phyloP scores from a whole-genome alignment of 2,797 vertebrate species.

The Serranus cabrilla region DNA sequence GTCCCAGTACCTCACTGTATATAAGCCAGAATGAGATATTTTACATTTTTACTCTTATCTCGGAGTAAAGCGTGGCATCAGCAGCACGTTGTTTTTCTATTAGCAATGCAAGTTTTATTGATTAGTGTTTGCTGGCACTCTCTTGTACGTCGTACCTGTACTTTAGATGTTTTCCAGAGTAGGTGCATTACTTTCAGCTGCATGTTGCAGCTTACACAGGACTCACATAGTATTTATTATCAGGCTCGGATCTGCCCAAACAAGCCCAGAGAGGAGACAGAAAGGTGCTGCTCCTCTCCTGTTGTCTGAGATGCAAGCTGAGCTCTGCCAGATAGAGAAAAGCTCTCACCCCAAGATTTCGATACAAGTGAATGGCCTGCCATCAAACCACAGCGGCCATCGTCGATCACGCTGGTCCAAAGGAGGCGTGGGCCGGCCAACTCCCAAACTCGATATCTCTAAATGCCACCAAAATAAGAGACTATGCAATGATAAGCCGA shows the following conservation, averaged over 20 bases:
- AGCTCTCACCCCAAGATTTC: constrained; percentile 25
- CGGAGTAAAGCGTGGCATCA: constrained; percentile 46
- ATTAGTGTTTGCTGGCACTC: constrained; percentile 55
- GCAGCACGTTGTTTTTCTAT: constrained; percentile 50
- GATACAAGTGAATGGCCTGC: constrained; percentile 17
- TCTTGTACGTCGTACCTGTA: constrained; percentile 16
- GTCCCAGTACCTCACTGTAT: constrained; percentile 45
- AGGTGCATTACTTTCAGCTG: constrained; percentile 40
- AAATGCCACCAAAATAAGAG: constrained; percentile 28
- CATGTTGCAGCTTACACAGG: constrained; percentile 36
- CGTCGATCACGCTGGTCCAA: constrained; percentile 17
- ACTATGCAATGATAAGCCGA: constrained; percentile 9
- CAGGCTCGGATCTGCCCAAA: constrained; percentile 59
- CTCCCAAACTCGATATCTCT: constrained; percentile 21
- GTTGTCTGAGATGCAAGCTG: constrained; percentile 39
- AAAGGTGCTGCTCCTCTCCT: constrained; percentile 38
- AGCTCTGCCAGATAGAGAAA: constrained; percentile 34
- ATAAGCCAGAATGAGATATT: constrained; percentile 32
- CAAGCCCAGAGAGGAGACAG: constrained; percentile 55
- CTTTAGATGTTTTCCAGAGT: constrained; percentile 46
- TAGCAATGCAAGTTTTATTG: constrained; percentile 58
- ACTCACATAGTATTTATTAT: constrained; percentile 61
- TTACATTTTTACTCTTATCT: constrained; percentile 48
- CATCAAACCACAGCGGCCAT: constrained; percentile 33
- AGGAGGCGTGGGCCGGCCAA: neutral